Base-by-base conservation (phyloP, 2,888 invertebrate genomes). In the Cremastinae sp. region DNA sequence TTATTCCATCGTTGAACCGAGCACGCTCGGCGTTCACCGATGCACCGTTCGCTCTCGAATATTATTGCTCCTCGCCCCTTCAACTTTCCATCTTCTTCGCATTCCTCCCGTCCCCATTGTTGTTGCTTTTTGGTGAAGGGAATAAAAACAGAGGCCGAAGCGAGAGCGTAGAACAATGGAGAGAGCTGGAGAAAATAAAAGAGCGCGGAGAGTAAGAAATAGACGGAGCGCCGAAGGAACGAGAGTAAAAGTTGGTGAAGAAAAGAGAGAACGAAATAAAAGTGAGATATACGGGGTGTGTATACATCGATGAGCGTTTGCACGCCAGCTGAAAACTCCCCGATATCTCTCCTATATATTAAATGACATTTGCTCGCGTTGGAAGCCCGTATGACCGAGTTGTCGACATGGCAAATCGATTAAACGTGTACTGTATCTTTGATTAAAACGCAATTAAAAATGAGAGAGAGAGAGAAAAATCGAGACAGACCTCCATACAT, bases 1-100 rank as follows among this genome's bases (percentile, higher is more conserved):
- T 87, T 84, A 87, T 86, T 87, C 86, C 84, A 87, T 85, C 85
- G 86, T 85, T 86, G 66, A 59, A 45, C 20, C 58, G 43, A 45
- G 38, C 16, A n/a, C 47, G 16, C 47, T n/a, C 18, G 22, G 12
- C 16, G 36, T 83, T 82, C 79, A 78, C 78, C 79, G 79, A 79
- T 28, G 28, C 28, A 28, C 83, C 83, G 78, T 82, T 81, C 81
- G 70, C 79, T 79, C 74, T 80, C 80, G 84, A 83, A 83, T 83
- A 84, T 82, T 81, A 81, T 82, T 79, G 78, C 73, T 73, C 47
- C 58, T 61, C 59, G 47, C 65, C 65, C 68, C 12, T 38, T 12
- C 75, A 64, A 64, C 58, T 69, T 53, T 62, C 36, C 16, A 36
- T 69, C 20, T 45, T 61, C 36, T 53, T 58, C 64, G 14, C 66